Percentiles rank a stretch among this genome's conserved stretches.
These are phyloP conservation scores for Spilosoma lubricipeda DNA, from an alignment of 2,888 invertebrate genomes.

Conservation along the genomic window DNA sequence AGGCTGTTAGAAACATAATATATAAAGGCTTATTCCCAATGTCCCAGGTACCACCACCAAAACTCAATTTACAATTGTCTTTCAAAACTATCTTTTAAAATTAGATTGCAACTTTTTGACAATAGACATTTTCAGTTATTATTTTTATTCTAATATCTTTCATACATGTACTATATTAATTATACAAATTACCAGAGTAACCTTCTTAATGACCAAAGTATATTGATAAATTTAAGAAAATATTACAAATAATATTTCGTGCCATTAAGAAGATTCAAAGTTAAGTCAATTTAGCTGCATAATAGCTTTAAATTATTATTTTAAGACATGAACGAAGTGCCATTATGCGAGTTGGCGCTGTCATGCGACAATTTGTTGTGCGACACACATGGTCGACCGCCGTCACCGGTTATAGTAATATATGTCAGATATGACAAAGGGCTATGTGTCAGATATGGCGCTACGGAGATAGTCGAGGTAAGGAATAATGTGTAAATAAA, in stretches of 20 bases:
- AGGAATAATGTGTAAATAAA: conserved; percentile 6
- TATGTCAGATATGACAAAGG: conserved; percentile 88
- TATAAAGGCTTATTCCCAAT: no score
- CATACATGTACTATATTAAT: no score
- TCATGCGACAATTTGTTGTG: conserved; percentile 96
- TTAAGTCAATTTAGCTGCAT: not conserved
- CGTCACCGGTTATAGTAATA: conserved; percentile 93
- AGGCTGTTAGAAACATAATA: no score
- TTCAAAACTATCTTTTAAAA: no score
- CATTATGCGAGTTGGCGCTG: conserved; percentile 94
- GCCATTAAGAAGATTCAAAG: not conserved
- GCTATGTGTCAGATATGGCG: conserved; percentile 93
- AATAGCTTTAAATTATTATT: not conserved
- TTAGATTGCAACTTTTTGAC: no score
- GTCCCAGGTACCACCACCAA: no score
- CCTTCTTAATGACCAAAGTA: no score
- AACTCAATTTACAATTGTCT: no score
- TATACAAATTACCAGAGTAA: no score
- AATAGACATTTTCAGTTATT: no score
- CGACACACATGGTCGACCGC: conserved; percentile 94
- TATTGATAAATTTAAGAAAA: no score
- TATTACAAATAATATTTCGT: not conserved
- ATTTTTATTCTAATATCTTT: no score
- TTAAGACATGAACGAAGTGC: conserved; percentile 93
- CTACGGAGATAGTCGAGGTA: conserved; percentile 96